phyloP scores from a whole-genome alignment of 92 coral and sea anemone genomes.

The Porites rus region DNA sequence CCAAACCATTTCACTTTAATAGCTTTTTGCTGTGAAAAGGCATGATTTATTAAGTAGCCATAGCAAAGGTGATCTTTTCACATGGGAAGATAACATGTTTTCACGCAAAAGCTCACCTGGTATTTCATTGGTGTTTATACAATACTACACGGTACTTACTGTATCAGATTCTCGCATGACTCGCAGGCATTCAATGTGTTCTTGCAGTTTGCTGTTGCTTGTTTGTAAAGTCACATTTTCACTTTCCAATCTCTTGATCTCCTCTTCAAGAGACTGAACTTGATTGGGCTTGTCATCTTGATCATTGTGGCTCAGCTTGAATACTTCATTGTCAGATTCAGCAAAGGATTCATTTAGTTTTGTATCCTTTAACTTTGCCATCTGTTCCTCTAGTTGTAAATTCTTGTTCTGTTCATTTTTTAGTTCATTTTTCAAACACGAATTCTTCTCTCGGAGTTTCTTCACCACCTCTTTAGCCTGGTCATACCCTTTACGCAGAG shows the following conservation, averaged over 20 bases:
- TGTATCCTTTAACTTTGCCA: constrained; percentile 31
- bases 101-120: too few relatives aligned
- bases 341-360: neutral
- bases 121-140: too few relatives aligned
- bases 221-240: constrained; percentile 51
- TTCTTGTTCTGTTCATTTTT: constrained; percentile 38
- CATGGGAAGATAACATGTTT: too few relatives aligned
- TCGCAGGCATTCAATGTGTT: constrained; percentile 38
- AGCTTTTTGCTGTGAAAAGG: too few relatives aligned
- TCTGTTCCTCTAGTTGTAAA: constrained; percentile 48
- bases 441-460: constrained; percentile 70
- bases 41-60: too few relatives aligned
- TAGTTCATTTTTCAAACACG: constrained; percentile 61
- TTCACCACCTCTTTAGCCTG: constrained; percentile 75
- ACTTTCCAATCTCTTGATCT: constrained; percentile 41
- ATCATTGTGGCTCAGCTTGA: too few relatives aligned
- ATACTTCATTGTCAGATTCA: neutral
- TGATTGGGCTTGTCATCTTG: neutral
- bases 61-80: too few relatives aligned
- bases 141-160: neutral
- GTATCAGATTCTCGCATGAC: constrained; percentile 31
- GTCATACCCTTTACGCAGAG: constrained; percentile 63
- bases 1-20: too few relatives aligned
- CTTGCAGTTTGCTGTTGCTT: constrained; percentile 57
- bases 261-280: constrained; percentile 3